Conservation (phyloP, 2,113 vertebrate species). For the Vanacampus margaritifer region DNA sequence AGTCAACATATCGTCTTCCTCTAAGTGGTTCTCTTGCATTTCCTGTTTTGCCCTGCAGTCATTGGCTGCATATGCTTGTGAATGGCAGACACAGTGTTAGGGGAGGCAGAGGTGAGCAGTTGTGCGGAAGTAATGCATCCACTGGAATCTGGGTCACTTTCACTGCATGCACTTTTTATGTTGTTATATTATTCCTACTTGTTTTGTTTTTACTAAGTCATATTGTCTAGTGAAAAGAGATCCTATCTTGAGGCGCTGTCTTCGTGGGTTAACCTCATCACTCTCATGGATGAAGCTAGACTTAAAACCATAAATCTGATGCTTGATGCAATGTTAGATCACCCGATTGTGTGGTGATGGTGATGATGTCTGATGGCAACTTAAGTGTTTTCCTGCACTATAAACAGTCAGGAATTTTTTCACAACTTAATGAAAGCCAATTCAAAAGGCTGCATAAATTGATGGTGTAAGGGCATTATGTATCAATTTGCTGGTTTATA, state of each 20-base stretch:
- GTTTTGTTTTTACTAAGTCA: conserved; percentile 31
- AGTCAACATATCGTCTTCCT: conserved; percentile 13
- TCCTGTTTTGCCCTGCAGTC: conserved; percentile 45
- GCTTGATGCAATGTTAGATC: background rate
- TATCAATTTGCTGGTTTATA: background rate
- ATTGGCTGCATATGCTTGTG: conserved; percentile 47
- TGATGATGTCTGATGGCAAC: background rate
- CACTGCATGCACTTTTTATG: conserved; percentile 41
- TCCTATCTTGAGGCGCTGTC: background rate
- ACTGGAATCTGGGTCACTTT: conserved; percentile 65
- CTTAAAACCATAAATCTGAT: background rate
- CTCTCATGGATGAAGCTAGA: background rate
- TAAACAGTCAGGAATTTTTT: background rate
- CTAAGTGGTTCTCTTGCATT: conserved; percentile 9
- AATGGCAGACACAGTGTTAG: conserved; percentile 40
- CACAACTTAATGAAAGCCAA: background rate
- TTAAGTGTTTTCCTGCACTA: background rate
- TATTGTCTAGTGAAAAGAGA: conserved; percentile 7
- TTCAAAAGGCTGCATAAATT: background rate
- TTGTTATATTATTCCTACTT: conserved; percentile 33
- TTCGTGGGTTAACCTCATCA: background rate
- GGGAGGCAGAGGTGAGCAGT: conserved; percentile 50
- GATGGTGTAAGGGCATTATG: background rate
- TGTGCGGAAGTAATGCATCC: conserved; percentile 61
- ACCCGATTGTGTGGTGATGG: background rate